Percentiles rank a stretch among this genome's conserved stretches.
Evolutionary conservation across 2,888 invertebrate species (phyloP).

Genomic region (Mesochorus sp.): DNA sequence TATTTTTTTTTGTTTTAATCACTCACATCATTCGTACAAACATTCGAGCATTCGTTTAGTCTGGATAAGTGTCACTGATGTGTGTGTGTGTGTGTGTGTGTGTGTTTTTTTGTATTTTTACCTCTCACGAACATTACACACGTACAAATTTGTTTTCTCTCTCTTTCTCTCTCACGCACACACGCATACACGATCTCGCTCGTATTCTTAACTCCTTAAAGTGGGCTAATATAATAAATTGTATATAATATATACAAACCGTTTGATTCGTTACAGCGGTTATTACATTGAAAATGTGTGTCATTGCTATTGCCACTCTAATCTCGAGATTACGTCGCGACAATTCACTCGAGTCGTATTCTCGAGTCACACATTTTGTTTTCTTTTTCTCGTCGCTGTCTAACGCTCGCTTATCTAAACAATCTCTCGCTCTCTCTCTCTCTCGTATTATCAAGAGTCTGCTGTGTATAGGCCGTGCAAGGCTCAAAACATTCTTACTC

Average conservation of each 20-base stretch:
- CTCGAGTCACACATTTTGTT: slow-evolving; percentile 24
- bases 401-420: not conserved
- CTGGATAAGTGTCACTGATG: too few species aligned
- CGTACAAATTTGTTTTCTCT: slow-evolving; percentile 12
- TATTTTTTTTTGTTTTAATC: slow-evolving; percentile 33
- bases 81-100: too few species aligned
- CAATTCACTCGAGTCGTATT: slow-evolving; percentile 2
- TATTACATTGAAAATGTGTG: slow-evolving; percentile 67
- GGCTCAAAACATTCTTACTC: slow-evolving; percentile 38
- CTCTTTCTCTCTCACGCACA: slow-evolving; percentile 43
- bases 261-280: slow-evolving; percentile 72
- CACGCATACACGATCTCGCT: too few species aligned
- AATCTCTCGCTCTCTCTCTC: not conserved
- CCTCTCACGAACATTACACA: not conserved
- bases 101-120: not conserved
- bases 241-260: slow-evolving; percentile 76
- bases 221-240: slow-evolving; percentile 69
- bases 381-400: not conserved
- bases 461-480: slow-evolving; percentile 57
- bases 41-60: too few species aligned
- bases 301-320: slow-evolving; percentile 60
- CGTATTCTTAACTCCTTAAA: slow-evolving; percentile 62
- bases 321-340: slow-evolving; percentile 24
- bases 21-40: slow-evolving; percentile 36
- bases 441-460: slow-evolving; percentile 38